A percentile compares a stretch with the other conserved stretches of the same genome.
Conservation (phyloP, 2,888 invertebrate genomes). For the Oscheius onirici region DNA sequence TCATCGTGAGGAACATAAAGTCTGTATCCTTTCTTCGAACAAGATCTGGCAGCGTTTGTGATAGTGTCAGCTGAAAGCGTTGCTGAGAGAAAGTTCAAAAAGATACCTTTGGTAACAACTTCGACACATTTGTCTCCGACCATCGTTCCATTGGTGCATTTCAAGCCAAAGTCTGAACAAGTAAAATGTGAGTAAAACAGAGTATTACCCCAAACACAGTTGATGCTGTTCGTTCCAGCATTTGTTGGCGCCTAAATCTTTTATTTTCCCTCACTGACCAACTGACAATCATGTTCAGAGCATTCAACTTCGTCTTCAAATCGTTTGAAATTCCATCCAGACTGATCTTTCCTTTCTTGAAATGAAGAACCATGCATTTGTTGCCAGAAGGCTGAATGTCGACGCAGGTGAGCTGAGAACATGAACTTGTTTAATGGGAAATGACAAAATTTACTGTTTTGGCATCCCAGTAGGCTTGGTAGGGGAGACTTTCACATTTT, state of each 20-base stretch:
- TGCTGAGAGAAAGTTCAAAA: not conserved
- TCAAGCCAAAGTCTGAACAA: conserved; percentile 3
- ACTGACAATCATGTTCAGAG: not conserved
- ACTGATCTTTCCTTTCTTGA: not conserved
- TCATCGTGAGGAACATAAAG: conserved; percentile 1
- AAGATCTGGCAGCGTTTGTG: not conserved
- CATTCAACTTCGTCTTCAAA: not conserved
- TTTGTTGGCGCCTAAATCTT: not conserved
- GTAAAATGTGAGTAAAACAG: not conserved
- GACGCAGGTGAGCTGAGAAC: conserved; percentile 5
- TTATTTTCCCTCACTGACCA: too few relatives aligned
- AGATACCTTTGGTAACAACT: not conserved
- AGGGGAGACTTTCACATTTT: not conserved
- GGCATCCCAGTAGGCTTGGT: not conserved
- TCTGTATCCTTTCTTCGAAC: not conserved
- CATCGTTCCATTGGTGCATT: not conserved
- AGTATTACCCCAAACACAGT: conserved; percentile 7
- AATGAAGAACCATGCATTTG: not conserved
- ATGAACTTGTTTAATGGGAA: not conserved
- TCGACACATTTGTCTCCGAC: conserved; percentile 8
- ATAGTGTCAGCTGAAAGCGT: not conserved
- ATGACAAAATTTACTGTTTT: not conserved
- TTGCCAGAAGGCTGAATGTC: not conserved
- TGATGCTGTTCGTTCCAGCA: not conserved
- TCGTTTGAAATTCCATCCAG: not conserved